Conservation (phyloP, 2,113 vertebrate genomes). For the Pionites leucogaster region DNA sequence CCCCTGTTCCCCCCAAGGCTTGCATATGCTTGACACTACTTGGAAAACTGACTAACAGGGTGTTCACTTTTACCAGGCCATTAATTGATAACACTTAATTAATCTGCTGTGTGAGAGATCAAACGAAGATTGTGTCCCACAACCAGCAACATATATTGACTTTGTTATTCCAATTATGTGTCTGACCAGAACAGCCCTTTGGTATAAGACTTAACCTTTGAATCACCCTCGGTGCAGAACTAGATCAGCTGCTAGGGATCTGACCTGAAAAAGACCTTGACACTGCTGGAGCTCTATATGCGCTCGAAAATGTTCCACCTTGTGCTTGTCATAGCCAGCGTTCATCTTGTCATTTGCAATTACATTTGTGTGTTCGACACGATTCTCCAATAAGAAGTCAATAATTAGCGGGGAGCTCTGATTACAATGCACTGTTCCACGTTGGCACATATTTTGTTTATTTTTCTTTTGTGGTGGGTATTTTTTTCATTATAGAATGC, state of each 20-base stretch:
- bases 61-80: slow-evolving; percentile 79
- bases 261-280: slow-evolving; percentile 73
- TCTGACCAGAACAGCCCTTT: slow-evolving; percentile 65
- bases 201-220: slow-evolving; percentile 78
- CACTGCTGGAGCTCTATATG: neutral
- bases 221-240: slow-evolving; percentile 70
- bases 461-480: neutral
- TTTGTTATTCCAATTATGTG: slow-evolving; percentile 79
- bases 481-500: neutral
- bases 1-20: neutral
- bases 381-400: neutral
- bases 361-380: neutral
- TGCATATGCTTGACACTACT: slow-evolving; percentile 50
- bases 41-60: slow-evolving; percentile 68
- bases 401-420: slow-evolving; percentile 2
- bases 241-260: slow-evolving; percentile 61
- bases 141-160: slow-evolving; percentile 73
- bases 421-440: slow-evolving; percentile 38
- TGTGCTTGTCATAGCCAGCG: neutral
- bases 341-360: neutral
- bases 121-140: slow-evolving; percentile 76
- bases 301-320: slow-evolving; percentile 27
- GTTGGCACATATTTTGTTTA: neutral
- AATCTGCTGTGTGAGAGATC: slow-evolving; percentile 83
- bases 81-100: slow-evolving; percentile 87